Conservation (phyloP, 1,140 invertebrate species). For the Drosophila novamexicana region DNA sequence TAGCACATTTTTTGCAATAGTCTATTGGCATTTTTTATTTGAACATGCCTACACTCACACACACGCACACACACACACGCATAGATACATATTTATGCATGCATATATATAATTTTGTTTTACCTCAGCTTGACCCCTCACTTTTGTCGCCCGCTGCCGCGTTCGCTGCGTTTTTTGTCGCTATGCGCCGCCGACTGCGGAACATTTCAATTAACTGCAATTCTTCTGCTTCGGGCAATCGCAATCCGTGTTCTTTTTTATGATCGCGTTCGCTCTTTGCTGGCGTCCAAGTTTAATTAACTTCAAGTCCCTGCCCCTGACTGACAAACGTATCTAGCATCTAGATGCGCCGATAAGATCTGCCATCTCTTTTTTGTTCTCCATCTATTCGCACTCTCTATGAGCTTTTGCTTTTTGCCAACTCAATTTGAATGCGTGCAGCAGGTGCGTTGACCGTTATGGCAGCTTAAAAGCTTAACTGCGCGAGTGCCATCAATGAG, state of each 20-base stretch:
- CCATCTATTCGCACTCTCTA: conserved; percentile 10
- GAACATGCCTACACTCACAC: conserved; percentile 36
- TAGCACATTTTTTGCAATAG: conserved; percentile 44
- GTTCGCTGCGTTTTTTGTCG: conserved; percentile 68
- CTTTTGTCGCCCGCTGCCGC: conserved; percentile 32
- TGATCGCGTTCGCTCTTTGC: conserved; percentile 46
- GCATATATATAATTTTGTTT: conserved; percentile 28
- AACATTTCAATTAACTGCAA: conserved; percentile 84
- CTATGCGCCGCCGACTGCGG: conserved; percentile 50
- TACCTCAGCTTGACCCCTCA: conserved; percentile 67
- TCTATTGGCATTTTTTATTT: conserved; percentile 55
- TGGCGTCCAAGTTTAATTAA: conserved; percentile 75
- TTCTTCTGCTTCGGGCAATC: conserved; percentile 64
- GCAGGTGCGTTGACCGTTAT: conserved; percentile 64
- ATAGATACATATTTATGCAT: conserved; percentile 1
- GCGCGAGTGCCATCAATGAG: conserved; percentile 28
- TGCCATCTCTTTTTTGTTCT: conserved; percentile 20
- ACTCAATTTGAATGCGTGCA: conserved; percentile 55
- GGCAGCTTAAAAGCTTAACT: conserved; percentile 35
- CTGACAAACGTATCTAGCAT: conserved; percentile 73
- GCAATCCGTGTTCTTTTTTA: conserved; percentile 64
- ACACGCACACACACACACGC: conserved; percentile 6
- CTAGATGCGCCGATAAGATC: conserved; percentile 75
- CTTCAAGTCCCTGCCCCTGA: conserved; percentile 62
- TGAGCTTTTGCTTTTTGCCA: conserved; percentile 39